Evolutionary conservation across 2,797 vertebrate species (phyloP).

Genomic region (Eremophila alpestris): DNA sequence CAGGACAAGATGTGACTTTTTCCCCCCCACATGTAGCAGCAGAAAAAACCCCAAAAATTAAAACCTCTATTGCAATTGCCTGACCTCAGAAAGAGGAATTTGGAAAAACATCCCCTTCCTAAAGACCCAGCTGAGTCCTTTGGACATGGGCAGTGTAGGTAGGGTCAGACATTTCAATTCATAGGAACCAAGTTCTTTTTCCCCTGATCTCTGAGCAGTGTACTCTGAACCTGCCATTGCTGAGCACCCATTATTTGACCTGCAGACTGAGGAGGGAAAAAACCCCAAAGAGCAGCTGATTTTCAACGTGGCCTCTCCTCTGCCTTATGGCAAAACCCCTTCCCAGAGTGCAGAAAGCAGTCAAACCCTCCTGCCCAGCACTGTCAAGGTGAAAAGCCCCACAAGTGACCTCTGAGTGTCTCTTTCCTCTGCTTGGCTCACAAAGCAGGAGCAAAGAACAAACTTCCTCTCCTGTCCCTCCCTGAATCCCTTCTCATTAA

Average conservation of each 20-base stretch:
- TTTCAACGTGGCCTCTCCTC: not conserved
- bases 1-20: not conserved
- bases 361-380: not conserved
- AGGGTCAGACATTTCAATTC: not conserved
- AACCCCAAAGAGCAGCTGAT: not conserved
- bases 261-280: not conserved
- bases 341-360: not conserved
- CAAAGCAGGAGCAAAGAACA: not conserved
- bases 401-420: fast-evolving
- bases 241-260: not conserved
- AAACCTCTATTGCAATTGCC: not conserved
- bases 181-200: not conserved
- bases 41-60: not conserved
- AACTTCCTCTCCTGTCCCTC: not conserved
- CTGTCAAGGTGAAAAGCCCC: not conserved
- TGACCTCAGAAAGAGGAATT: not conserved
- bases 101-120: not conserved
- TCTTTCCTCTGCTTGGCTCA: not conserved
- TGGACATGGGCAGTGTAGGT: not conserved
- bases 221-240: not conserved
- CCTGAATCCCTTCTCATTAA: not conserved
- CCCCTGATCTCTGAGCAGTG: not conserved
- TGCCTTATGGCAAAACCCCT: not conserved
- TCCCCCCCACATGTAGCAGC: not conserved
- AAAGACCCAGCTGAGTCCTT: not conserved